A percentile compares a stretch with the other conserved stretches of the same genome.
phyloP scores from a whole-genome alignment of 2,888 invertebrate genomes.

The Drosophila mettleri region DNA sequence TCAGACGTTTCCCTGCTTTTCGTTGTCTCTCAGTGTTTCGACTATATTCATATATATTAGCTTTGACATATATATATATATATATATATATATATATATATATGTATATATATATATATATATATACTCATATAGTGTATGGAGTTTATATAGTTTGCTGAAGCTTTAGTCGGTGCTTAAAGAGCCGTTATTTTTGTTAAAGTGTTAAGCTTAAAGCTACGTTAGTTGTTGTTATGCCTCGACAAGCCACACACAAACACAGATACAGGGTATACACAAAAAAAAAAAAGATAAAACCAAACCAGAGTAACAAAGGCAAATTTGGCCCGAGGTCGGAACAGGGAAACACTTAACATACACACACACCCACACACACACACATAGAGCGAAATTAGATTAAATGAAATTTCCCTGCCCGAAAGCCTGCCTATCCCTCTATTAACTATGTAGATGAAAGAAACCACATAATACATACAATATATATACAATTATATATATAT shows the following conservation, averaged over 20 bases:
- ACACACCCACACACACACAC: slow-evolving; percentile 1
- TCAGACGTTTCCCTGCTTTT: slow-evolving; percentile 3
- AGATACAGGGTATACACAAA: slow-evolving; percentile 48
- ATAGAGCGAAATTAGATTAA: background rate
- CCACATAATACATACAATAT: slow-evolving; percentile 19
- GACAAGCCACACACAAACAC: slow-evolving; percentile 17
- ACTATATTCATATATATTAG: background rate
- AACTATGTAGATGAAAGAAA: slow-evolving; percentile 24
- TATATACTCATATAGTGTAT: background rate
- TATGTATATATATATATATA: background rate
- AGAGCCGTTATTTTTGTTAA: slow-evolving; percentile 57
- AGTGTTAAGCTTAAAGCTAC: slow-evolving; percentile 62
- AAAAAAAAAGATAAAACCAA: slow-evolving; percentile 16
- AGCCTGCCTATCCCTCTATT: background rate
- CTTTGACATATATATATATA: background rate
- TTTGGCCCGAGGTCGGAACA: slow-evolving; percentile 38
- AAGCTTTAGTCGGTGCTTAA: slow-evolving; percentile 31
- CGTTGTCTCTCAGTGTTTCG: background rate
- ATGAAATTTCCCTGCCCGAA: background rate
- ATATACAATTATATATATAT: slow-evolving; percentile 9
- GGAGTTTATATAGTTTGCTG: slow-evolving; percentile 6
- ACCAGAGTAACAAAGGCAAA: slow-evolving; percentile 19
- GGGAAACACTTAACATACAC: slow-evolving; percentile 21
- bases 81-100: too few species aligned
- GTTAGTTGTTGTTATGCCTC: slow-evolving; percentile 37